Percentiles rank a stretch among this genome's conserved stretches.
These are phyloP conservation scores for Ciconia maguari DNA, from an alignment of 2,113 vertebrate species.

Conservation along the genomic window DNA sequence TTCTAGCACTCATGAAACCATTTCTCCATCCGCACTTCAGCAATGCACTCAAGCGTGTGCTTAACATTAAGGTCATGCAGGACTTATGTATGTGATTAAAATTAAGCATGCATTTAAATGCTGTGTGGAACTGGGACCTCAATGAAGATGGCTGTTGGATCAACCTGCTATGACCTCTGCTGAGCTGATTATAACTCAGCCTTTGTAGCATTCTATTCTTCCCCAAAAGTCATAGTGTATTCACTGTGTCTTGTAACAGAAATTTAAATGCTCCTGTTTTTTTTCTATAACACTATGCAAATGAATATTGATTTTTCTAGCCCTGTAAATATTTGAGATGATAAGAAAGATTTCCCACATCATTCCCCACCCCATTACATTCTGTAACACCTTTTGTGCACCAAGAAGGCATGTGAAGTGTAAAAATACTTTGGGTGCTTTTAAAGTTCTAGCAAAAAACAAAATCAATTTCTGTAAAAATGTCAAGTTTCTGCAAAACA, in stretches of 20 bases:
- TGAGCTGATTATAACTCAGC: conserved; percentile 39
- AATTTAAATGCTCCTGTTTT: conserved; percentile 14
- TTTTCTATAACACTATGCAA: neutral
- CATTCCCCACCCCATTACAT: neutral
- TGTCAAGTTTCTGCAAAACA: neutral
- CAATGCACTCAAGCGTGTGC: neutral
- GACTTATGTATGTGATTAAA: conserved; percentile 48
- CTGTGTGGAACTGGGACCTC: conserved; percentile 2
- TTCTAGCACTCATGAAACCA: neutral
- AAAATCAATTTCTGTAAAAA: neutral
- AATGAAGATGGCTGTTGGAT: conserved; percentile 35
- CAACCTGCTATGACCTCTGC: conserved; percentile 28
- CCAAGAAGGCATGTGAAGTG: neutral
- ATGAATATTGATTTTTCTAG: conserved; percentile 29
- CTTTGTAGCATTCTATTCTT: neutral
- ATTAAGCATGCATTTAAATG: conserved; percentile 41
- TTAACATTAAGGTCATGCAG: conserved; percentile 32
- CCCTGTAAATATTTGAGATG: conserved; percentile 12
- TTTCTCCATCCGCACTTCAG: neutral
- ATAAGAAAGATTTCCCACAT: neutral
- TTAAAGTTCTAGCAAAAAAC: neutral
- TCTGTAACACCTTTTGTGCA: neutral
- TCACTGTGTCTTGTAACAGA: neutral
- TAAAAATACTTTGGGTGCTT: neutral
- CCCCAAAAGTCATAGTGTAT: neutral